Base-by-base conservation (phyloP, 2,888 invertebrate genomes). In the Chalcosyrphus nemorum region DNA sequence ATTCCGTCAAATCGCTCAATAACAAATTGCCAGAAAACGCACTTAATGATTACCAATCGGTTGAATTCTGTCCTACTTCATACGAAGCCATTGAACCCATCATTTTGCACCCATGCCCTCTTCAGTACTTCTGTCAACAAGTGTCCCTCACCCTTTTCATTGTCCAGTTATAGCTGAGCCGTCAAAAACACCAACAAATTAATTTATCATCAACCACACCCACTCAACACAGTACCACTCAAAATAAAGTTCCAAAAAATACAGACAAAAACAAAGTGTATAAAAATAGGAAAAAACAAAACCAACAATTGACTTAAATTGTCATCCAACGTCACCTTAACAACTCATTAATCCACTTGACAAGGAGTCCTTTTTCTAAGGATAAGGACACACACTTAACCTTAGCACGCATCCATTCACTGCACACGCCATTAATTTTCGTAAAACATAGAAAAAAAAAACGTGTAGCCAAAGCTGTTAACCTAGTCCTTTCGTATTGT, bases 371-470 rank as follows among this genome's bases (percentile, higher is more conserved):
- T 9, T 15, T 4, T 17, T 5, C 15, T 6, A 11, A 45, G 11
- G 21, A n/a, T 43, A 41, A 61, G 43, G 21, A 19, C 43, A 29
- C 43, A 29, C 29, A n/a, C 17, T 27, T 43, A 35, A 17, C 43
- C 15, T 27, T 15, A 6, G 27, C 29, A 11, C 61, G 6, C 19
- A 61, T 45, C 43, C 29, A 24, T 29, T 61, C 19, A 29, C n/a
- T 17, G 29, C 61, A 45, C 17, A 61, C 27, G 27, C 45, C 29
- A 45, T 61, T 61, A 61, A 61, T 45, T 45, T 45, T 45, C 17
- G n/a, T 45, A 29, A 29, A 45, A 41, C n/a, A 5, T 11, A 45
- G 27, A 38, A 13, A n/a, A n/a, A n/a, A n/a, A n/a, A n/a, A n/a
- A n/a, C n/a, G n/a, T n/a, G n/a, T 38, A 5, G 38, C 13, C 21